Base-by-base conservation (phyloP, 2,797 vertebrate genomes). In the Rhadinocentrus ornatus region DNA sequence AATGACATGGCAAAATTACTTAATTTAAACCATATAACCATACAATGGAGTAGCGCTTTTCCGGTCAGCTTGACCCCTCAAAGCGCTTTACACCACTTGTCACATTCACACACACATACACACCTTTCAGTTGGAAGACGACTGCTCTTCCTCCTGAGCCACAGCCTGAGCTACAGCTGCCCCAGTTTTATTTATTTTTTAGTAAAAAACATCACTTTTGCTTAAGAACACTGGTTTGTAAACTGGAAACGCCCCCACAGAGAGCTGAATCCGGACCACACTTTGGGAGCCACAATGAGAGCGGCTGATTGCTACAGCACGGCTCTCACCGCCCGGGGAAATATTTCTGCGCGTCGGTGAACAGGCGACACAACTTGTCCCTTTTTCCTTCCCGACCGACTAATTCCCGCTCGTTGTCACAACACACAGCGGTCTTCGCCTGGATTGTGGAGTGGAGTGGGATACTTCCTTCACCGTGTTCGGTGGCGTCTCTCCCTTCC, bases 201-300 rank as follows among this genome's bases (percentile, higher is more conserved):
- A 68, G 16, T n/a, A 44, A 35, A 52, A 68, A 16, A 32, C 24
- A 27, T 31, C 29, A 31, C 16, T 69, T 61, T 52, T 50, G 22
- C 53, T 44, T 46, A 41, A 9, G 3, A 60, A 29, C 50, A 12
- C 35, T 24, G 16, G 31, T 61, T 62, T 67, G 13, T 62, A 66
- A 81, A 70, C 61, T 54, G 72, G 73, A 72, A 31, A 79, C 80
- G 52, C 64, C 80, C 75, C 66, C 68, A 34, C 70, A 52, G 46
- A 44, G 8, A 32, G 60, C 29, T 31, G 76, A 78, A 60, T 56
- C 71, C 59, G 71, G 68, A 73, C 62, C 72, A 73, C 67, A 75
- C 76, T 82, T 59, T 55, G 26, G 65, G 35, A 78, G 48, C 63
- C 80, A 39, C 75, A n/a, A 67, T 61, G 22, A 41, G 29, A 31